Evolutionary conservation across 2,888 invertebrate genomes (phyloP), one percentile per base, ranked within the genome.

Genomic region (Belgica antarctica): DNA sequence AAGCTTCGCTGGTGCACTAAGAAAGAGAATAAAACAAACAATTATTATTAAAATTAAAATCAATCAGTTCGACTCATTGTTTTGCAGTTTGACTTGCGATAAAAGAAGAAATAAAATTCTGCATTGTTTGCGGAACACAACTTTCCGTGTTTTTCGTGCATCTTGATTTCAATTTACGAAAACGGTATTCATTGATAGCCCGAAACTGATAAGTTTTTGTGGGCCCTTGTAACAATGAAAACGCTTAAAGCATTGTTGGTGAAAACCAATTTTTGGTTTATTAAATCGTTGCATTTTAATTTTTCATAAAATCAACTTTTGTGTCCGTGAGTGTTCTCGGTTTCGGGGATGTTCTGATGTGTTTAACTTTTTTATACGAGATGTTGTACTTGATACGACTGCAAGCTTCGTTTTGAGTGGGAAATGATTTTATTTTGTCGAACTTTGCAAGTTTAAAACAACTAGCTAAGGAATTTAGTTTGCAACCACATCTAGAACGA

Each of bases 1-100:
- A 73, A 80, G 74, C 73, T 80, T 80, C 74, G 75, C 73, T 73
- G 77, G 77, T 74, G 77, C 76, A 77, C 79, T 79, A 76, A 57
- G 25, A 34, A 61, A 28, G 31, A 19, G 66, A 71, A 71, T 41
- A 70, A 69, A 46, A 71, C 61, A 71, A 70, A 73, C 71, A 66
- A 46, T 71, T 57, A 70, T 73, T n/a, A n/a, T n/a, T n/a, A n/a
- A n/a, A 73, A 71, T 73, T 72, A 72, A 68, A 28, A 69, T 52
- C 47, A 27, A 68, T 68, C 68, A 68, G 41, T 47, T 1, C 15
- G 4, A 10, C 17, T 31, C 46, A 19, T 47, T 68, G 31, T 68
- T 68, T 41, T 25, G 5, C 24, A 41, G 15, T 65, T 5, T 41
- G 24, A 25, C n/a, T n/a, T 19, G 22, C 3, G 2, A 36, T 25